Evolutionary conservation across 2,888 invertebrate genomes (phyloP).

Genomic region (Helobdella robusta): DNA sequence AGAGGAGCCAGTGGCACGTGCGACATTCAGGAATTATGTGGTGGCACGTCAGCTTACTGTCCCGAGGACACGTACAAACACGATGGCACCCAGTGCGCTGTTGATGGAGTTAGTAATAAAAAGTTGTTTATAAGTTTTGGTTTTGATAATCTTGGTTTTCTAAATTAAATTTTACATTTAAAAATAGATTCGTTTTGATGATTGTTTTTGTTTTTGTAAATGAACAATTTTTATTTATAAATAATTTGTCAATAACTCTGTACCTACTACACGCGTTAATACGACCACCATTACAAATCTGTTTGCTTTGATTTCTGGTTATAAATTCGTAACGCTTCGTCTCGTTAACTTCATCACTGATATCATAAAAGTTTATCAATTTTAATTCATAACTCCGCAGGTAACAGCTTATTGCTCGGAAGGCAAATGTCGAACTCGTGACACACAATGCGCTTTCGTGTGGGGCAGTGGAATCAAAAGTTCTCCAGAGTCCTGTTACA

Average conservation of each 20-base stretch:
- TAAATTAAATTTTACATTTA: no score
- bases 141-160: no score
- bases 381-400: neutral
- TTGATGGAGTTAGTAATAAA: neutral
- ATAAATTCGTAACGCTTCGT: no score
- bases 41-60: neutral
- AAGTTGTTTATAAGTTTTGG: no score
- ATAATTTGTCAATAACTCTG: no score
- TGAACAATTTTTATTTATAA: no score
- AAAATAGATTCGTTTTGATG: no score
- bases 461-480: neutral
- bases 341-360: no score
- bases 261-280: no score
- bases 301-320: no score
- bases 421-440: constrained; percentile 7
- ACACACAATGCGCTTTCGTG: constrained; percentile 4
- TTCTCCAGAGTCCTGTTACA: neutral
- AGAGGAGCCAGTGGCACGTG: neutral
- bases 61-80: constrained; percentile 12
- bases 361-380: neutral
- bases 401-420: constrained; percentile 9
- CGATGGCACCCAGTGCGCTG: neutral
- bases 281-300: no score
- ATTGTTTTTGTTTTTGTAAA: no score
- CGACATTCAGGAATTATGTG: constrained; percentile 18